Base-by-base conservation (phyloP, 1,140 invertebrate genomes). In the Drosophila elegans region DNA sequence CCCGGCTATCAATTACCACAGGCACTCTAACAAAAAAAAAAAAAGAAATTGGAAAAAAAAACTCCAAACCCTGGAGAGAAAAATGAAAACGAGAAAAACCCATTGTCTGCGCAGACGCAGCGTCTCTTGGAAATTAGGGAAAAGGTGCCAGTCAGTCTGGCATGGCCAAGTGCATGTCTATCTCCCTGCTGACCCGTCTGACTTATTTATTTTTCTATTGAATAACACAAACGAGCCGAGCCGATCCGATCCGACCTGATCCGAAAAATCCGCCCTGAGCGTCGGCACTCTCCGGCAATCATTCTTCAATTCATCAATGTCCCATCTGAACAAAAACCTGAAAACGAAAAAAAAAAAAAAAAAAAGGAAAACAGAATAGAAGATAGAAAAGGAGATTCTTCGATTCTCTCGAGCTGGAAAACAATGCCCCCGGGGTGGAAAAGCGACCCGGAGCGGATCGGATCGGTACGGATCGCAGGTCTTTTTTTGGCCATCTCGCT, bases 281-380 rank as follows among this genome's bases (percentile, higher is more conserved):
- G 29, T 32, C 29, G 77, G 80, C 83, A 82, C 57, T 53, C 52
- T 39, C 77, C 74, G 73, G 62, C 83, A 83, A 89, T 89, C 85
- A 90, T 89, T 84, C 77, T 84, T 89, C 84, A 90, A 89, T 89
- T 89, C 84, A 89, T 89, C 84, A 89, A 89, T 90, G 84, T 86
- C 84, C 54, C 57, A 38, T 39, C 9, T 41, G 42, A 54, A 49
- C 61, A 74, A 66, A 53, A 73, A 62, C 38, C 46, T 45, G 13
- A 79, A 59, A 25, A 48, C 34, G 27, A 67, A 52, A 34, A 63
- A 10, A 42, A 16, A 68, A 12, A 62, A 51, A 6, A 62, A 44
- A 42, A 55, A 73, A 39, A 60, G 34, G 13, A 57, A 56, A 25
- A 45, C 44, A 71, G 16, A 52, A 45, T 25, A 48, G 44, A 38